phyloP scores from a whole-genome alignment of 2,797 vertebrate genomes.

The Catostomus latipinnis region DNA sequence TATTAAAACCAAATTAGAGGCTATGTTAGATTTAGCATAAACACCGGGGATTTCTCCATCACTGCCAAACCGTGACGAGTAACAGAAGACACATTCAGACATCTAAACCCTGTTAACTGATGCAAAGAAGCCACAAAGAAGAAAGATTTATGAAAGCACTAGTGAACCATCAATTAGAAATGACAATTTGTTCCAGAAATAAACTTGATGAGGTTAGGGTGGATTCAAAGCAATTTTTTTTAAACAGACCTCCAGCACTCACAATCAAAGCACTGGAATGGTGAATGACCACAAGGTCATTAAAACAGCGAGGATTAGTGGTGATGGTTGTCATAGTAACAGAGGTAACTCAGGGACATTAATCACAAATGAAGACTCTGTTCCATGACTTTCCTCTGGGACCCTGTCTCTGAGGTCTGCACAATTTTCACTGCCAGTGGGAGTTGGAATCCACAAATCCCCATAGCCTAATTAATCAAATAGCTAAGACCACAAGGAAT shows the following conservation, averaged over 20 bases:
- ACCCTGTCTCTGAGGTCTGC: conserved; percentile 48
- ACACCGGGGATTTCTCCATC: conserved; percentile 4
- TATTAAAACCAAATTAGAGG: conserved; percentile 32
- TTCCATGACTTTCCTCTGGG: conserved; percentile 38
- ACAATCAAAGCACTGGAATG: conserved; percentile 52
- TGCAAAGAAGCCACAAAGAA: conserved; percentile 34
- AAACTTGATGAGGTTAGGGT: conserved; percentile 49
- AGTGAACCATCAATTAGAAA: conserved; percentile 40
- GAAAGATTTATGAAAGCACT: conserved; percentile 38
- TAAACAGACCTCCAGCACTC: conserved; percentile 49
- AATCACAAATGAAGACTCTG: conserved; percentile 43
- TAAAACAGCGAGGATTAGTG: conserved; percentile 54
- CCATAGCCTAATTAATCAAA: conserved; percentile 49
- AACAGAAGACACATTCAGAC: conserved; percentile 7
- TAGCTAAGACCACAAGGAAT: conserved; percentile 20
- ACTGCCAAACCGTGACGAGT: not conserved
- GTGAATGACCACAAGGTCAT: conserved; percentile 32
- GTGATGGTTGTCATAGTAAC: conserved; percentile 43
- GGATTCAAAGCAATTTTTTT: conserved; percentile 51
- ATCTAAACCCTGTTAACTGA: conserved; percentile 31
- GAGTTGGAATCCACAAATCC: conserved; percentile 43
- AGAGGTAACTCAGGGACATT: conserved; percentile 40
- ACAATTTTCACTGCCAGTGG: conserved; percentile 27
- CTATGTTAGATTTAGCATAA: conserved; percentile 19
- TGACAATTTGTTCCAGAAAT: conserved; percentile 49